phyloP scores from a whole-genome alignment of 2,113 vertebrate species.

The Perca flavescens region DNA sequence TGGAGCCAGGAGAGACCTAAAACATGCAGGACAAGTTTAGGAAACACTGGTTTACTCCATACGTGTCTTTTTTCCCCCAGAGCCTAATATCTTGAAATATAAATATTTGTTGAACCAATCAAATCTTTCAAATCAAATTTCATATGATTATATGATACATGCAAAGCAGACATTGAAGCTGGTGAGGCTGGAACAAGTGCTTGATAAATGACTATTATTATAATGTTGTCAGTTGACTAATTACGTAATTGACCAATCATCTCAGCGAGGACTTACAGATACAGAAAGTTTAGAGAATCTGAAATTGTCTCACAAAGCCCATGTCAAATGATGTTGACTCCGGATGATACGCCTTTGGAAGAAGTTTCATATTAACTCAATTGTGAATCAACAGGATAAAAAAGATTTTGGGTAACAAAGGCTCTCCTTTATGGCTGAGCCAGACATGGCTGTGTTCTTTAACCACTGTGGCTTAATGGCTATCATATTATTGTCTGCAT shows the following conservation, averaged over 20 bases:
- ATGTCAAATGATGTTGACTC: constrained; percentile 28
- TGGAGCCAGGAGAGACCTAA: no score
- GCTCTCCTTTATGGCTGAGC: constrained; percentile 41
- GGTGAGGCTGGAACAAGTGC: neutral
- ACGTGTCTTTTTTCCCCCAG: no score
- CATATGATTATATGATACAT: no score
- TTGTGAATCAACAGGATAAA: constrained; percentile 27
- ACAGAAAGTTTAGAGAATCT: neutral
- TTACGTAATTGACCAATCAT: neutral
- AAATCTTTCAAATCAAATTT: no score
- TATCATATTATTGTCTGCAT: constrained; percentile 65
- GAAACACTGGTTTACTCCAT: no score
- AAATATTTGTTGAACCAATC: no score
- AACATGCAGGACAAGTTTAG: no score
- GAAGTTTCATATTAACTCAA: constrained; percentile 6
- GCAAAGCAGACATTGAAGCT: neutral
- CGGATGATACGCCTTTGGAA: constrained; percentile 10
- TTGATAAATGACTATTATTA: neutral
- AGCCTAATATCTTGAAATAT: no score
- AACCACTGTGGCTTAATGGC: constrained; percentile 66
- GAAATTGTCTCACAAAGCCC: neutral
- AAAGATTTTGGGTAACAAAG: constrained; percentile 61
- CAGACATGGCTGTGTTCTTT: constrained; percentile 67
- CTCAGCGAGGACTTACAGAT: neutral
- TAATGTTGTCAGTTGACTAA: neutral